phyloP scores from a whole-genome alignment of 2,113 vertebrate genomes.

The Scalopus aquaticus region DNA sequence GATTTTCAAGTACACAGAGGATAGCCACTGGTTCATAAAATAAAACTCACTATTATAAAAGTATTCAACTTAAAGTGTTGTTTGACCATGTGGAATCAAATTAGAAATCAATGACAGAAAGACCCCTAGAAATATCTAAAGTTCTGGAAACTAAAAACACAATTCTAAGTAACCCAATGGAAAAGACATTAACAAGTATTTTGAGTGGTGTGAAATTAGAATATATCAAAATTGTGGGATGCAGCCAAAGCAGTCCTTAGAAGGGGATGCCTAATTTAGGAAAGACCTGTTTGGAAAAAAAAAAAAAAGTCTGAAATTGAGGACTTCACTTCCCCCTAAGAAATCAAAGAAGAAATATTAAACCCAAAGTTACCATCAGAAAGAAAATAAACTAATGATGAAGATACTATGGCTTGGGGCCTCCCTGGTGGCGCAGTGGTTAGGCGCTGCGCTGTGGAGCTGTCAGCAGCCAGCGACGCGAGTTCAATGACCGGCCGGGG shows the following conservation, averaged over 20 bases:
- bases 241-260: not conserved
- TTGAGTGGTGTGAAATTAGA: not conserved
- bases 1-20: not conserved
- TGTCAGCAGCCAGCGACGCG: too few species aligned
- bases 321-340: not conserved
- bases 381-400: not conserved
- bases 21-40: not conserved
- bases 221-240: not conserved
- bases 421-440: too few species aligned
- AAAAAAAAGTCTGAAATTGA: not conserved
- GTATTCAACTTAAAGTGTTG: not conserved
- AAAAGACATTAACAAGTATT: slow-evolving; percentile 14
- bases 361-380: not conserved
- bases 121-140: not conserved
- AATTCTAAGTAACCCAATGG: not conserved
- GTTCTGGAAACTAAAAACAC: not conserved
- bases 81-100: not conserved
- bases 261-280: not conserved
- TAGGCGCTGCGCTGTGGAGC: too few species aligned
- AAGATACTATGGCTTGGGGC: not conserved
- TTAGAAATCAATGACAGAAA: not conserved
- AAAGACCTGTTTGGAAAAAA: not conserved
- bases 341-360: slow-evolving; percentile 34
- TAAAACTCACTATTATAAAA: not conserved
- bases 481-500: too few species aligned